phyloP scores from a whole-genome alignment of 2,888 invertebrate genomes.

The Anaspis maculata region DNA sequence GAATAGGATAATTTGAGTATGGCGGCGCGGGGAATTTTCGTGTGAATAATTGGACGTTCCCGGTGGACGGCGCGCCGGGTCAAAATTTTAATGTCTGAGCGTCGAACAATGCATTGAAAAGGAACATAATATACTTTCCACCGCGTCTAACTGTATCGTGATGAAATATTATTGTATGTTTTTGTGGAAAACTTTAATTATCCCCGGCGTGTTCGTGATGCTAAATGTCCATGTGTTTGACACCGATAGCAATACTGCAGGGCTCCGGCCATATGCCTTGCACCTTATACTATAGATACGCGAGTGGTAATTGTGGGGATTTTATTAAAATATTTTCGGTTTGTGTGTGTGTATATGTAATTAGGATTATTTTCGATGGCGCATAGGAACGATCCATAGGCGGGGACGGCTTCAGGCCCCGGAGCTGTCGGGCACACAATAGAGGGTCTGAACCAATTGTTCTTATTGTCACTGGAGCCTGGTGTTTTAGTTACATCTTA shows the following conservation, averaged over 20 bases:
- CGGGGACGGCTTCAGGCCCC: slow-evolving; percentile 19
- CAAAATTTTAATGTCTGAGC: slow-evolving; percentile 4
- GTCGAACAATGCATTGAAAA: too few species aligned
- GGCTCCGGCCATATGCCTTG: slow-evolving; percentile 32
- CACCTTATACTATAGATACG: slow-evolving; percentile 21
- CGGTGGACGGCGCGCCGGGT: slow-evolving; percentile 2
- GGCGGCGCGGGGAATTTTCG: slow-evolving; percentile 15
- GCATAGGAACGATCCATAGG: slow-evolving; percentile 13
- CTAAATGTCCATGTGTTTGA: slow-evolving; percentile 24
- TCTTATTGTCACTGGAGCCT: slow-evolving; percentile 32
- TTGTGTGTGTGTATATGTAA: slow-evolving; percentile 31
- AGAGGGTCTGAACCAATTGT: slow-evolving; percentile 32
- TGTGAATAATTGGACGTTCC: slow-evolving; percentile 17
- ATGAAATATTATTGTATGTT: slow-evolving; percentile 16
- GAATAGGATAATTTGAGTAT: slow-evolving; percentile 12
- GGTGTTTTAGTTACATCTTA: slow-evolving; percentile 22
- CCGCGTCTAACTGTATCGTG: slow-evolving; percentile 15
- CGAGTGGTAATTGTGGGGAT: slow-evolving; percentile 31
- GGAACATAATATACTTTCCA: too few species aligned
- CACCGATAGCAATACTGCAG: slow-evolving; percentile 34
- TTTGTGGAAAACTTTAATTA: slow-evolving; percentile 16
- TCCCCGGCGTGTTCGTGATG: slow-evolving; percentile 19
- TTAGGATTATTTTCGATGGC: slow-evolving; percentile 32
- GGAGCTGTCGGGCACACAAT: slow-evolving; percentile 31
- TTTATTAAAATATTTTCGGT: slow-evolving; percentile 30